phyloP scores from a whole-genome alignment of 2,888 invertebrate species.

The Hirtodrosophila confusa region DNA sequence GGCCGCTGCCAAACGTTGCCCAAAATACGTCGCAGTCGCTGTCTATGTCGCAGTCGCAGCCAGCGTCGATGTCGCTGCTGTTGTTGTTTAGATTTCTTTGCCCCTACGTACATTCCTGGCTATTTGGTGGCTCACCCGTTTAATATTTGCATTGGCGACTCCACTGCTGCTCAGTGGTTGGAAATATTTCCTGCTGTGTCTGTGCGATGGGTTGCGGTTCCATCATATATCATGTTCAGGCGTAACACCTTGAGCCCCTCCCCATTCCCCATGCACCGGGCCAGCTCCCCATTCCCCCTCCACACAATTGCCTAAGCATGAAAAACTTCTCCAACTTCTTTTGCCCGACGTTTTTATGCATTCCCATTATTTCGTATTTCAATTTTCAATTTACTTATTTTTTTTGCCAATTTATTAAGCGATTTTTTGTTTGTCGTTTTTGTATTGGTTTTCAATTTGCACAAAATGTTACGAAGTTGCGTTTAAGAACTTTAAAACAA shows the following conservation, averaged over 20 bases:
- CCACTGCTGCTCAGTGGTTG: conserved; percentile 51
- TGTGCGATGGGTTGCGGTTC: conserved; percentile 49
- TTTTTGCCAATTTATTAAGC: conserved; percentile 56
- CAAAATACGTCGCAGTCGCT: conserved; percentile 2
- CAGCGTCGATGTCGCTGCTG: conserved; percentile 33
- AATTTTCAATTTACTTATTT: conserved; percentile 65
- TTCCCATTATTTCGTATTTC: conserved; percentile 63
- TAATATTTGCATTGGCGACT: conserved; percentile 69
- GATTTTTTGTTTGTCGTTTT: conserved; percentile 16
- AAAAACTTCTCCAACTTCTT: conserved; percentile 11
- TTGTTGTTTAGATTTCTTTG: conserved; percentile 79
- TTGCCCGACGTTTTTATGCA: conserved; percentile 50
- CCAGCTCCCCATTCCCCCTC: not conserved
- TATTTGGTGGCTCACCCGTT: conserved; percentile 62
- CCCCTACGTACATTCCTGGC: conserved; percentile 49
- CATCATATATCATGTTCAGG: conserved; percentile 77
- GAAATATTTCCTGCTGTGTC: conserved; percentile 76
- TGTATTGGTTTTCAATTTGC: conserved; percentile 19
- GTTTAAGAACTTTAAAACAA: conserved; percentile 17
- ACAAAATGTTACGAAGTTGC: not conserved
- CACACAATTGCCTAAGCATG: conserved; percentile 26
- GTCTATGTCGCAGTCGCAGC: conserved; percentile 19
- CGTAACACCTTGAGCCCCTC: conserved; percentile 42
- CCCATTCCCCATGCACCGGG: not conserved
- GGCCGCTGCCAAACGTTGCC: conserved; percentile 14